These are phyloP conservation scores for Anarhynchus alexandrinus DNA, from an alignment of 2,113 vertebrate species.

Conservation along the genomic window DNA sequence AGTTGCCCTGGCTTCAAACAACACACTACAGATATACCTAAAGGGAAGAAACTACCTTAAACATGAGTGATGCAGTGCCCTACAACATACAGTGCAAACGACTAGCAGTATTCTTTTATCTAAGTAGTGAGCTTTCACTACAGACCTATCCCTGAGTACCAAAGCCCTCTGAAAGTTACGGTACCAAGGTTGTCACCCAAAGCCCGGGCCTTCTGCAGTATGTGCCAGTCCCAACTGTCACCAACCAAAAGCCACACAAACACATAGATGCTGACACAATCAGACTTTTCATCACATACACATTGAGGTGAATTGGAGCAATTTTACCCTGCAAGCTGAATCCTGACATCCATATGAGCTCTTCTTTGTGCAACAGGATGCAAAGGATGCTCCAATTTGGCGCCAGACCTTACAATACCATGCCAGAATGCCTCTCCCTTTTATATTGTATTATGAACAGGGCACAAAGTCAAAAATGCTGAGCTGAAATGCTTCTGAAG, in stretches of 20 bases:
- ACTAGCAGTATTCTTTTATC: not conserved
- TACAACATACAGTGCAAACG: not conserved
- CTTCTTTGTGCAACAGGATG: not conserved
- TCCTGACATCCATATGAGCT: rapidly evolving
- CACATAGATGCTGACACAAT: rapidly evolving
- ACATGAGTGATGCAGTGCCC: not conserved
- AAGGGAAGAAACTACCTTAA: not conserved
- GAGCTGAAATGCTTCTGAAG: not conserved
- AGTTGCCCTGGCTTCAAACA: not conserved
- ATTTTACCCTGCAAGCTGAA: rapidly evolving
- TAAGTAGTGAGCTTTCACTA: not conserved
- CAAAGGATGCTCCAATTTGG: not conserved
- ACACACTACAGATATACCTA: not conserved
- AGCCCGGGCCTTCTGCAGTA: not conserved
- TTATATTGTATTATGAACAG: rapidly evolving
- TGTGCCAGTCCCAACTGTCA: not conserved
- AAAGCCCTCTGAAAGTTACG: not conserved
- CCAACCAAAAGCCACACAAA: not conserved
- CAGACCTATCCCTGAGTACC: not conserved
- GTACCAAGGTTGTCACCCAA: not conserved
- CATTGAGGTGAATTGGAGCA: rapidly evolving
- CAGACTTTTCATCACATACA: rapidly evolving
- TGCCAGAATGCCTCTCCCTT: not conserved
- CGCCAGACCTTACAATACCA: not conserved
- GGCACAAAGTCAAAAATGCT: not conserved